Evolutionary conservation across 2,888 invertebrate species (phyloP).

Genomic region (Acanthococcus lagerstroemiae): DNA sequence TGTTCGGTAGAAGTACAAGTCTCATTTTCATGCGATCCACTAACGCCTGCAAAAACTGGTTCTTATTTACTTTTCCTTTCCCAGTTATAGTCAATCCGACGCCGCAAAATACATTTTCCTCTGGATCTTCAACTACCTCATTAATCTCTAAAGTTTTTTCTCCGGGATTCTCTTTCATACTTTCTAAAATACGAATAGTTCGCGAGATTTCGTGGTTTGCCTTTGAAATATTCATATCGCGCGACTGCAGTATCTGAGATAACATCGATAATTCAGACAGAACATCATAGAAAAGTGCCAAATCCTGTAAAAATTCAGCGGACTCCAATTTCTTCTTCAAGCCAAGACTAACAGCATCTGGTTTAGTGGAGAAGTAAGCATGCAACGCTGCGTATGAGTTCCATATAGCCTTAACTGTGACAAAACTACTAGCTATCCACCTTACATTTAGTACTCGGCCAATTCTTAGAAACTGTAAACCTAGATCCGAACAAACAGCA

Average conservation of each 20-base stretch:
- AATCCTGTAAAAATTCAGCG: not conserved
- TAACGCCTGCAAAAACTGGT: not conserved
- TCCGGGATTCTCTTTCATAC: not conserved
- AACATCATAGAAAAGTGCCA: not conserved
- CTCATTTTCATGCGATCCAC: not conserved
- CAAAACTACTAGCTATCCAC: not conserved
- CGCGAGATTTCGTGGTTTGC: not conserved
- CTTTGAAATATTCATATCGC: not conserved
- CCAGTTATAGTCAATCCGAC: not conserved
- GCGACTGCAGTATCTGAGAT: not conserved
- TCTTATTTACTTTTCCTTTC: not conserved
- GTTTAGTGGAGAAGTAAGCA: not conserved
- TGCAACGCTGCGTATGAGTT: not conserved
- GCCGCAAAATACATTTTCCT: not conserved
- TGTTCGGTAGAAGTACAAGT: not conserved
- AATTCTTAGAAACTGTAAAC: not conserved
- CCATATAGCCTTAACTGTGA: not conserved
- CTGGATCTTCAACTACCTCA: not conserved
- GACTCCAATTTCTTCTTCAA: not conserved
- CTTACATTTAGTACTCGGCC: not conserved
- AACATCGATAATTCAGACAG: not conserved
- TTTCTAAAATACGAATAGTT: not conserved
- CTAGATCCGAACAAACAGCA: not conserved
- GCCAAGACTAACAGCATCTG: not conserved
- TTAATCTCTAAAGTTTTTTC: not conserved